Conservation (phyloP, 2,113 vertebrate species). For the Tinamus guttatus region DNA sequence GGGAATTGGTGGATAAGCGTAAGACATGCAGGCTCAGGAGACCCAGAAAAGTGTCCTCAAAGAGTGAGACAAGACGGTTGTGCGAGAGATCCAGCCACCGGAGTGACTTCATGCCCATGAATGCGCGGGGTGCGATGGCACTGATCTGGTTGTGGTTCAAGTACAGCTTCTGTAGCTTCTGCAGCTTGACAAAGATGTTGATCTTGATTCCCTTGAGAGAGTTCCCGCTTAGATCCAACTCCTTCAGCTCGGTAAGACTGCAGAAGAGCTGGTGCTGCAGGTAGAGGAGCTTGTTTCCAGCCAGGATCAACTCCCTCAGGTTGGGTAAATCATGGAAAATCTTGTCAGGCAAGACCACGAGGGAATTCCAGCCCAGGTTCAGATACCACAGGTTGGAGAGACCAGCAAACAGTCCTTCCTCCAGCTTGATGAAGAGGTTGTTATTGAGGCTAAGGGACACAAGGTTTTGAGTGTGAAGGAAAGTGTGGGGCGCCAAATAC, state of each 20-base stretch:
- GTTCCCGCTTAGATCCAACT: constrained; percentile 92
- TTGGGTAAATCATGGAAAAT: constrained; percentile 87
- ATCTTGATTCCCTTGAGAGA: constrained; percentile 88
- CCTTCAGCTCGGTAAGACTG: constrained; percentile 89
- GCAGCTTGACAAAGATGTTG: constrained; percentile 88
- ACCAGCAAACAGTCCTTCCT: constrained; percentile 88
- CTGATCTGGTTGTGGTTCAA: constrained; percentile 90
- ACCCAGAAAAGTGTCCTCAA: constrained; percentile 91
- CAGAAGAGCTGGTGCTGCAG: constrained; percentile 92
- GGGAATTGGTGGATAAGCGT: constrained; percentile 90
- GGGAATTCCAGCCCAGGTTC: constrained; percentile 92
- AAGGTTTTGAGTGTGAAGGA: constrained; percentile 87
- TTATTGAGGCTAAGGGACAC: constrained; percentile 90
- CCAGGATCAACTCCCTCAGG: constrained; percentile 89
- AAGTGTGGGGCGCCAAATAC: constrained; percentile 79
- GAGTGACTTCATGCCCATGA: constrained; percentile 90
- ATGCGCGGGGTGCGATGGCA: constrained; percentile 88
- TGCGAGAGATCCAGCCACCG: constrained; percentile 95
- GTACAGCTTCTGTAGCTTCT: constrained; percentile 93
- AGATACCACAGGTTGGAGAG: constrained; percentile 93
- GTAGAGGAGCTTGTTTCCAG: constrained; percentile 93
- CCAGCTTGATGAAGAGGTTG: constrained; percentile 88
- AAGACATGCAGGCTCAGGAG: constrained; percentile 90
- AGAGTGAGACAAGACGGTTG: constrained; percentile 85
- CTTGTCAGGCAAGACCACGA: constrained; percentile 89